Evolutionary conservation across 2,113 vertebrate genomes (phyloP), one percentile per base, ranked within the genome.

Genomic region (Lutjanus erythropterus): DNA sequence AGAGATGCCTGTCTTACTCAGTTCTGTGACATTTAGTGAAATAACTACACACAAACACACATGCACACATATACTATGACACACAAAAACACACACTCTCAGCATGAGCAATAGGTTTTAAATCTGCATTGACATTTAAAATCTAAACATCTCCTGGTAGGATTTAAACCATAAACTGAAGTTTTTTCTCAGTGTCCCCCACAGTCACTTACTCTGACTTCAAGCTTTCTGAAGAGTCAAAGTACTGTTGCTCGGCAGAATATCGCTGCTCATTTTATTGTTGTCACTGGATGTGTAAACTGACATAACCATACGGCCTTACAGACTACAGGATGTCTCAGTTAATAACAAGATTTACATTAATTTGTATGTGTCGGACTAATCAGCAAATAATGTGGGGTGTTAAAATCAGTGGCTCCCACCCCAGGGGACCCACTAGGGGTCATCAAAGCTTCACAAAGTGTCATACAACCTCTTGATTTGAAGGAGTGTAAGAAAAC

Each of bases 81-180:
- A 81, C 35, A 33, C 10, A 59, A 23, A 70, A 12, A 39, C n/a
- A 50, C 55, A 23, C 31, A 53, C 1, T 16, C n/a, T 25, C 2
- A 39, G 9, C 21, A 29, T 14, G 16, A 6, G 53, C 25, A 21
- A 39, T 29, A n/a, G 31, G 9, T 71, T 66, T 78, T 74, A 58
- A 84, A 75, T 78, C 47, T 71, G 59, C 49, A 41, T n/a, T 79
- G 71, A 71, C 42, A 72, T 82, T 85, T 84, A 23, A 67, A 79
- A 59, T 21, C 52, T 16, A 25, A 61, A 65, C 21, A 39, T 74
- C 44, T 46, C 59, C 29, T 12, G 16, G 6, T 4, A 29, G 61
- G 6, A 71, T 71, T 75, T 19, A 68, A 75, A 21, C 23, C 70
- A 75, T 44, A 58, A 59, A 58, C 2, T 58, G 6, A 9, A 7